Evolutionary conservation across 2,797 vertebrate genomes (phyloP), one percentile per base, ranked within the genome.

Genomic region (Hydrocynus forskahlii): DNA sequence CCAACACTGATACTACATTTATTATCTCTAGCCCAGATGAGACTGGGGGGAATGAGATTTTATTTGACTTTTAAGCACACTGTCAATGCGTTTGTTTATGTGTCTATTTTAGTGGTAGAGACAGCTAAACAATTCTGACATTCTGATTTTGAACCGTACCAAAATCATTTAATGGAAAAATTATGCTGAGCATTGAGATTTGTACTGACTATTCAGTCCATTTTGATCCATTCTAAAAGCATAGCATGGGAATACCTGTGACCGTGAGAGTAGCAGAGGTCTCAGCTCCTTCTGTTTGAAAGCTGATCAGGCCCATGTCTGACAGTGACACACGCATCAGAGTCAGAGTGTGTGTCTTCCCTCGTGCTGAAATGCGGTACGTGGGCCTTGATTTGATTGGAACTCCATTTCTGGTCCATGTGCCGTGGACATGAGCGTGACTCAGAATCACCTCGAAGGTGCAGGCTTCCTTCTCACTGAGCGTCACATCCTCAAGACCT

Each of bases 401-500:
- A 13, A 95, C 69, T 0, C 96, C 96, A 0, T 98, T 95, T 57
- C 92, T 95, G 62, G 88, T 93, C 97, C 97, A 99, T 57, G 79
- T 85, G 0, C 96, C 96, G 78, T 96, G 95, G 48, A 99, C 93
- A 0, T 94, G 95, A 10, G 95, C 91, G 0, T 97, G 93, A 0
- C 96, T 98, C 75, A 99, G 91, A 59, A 94, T 94, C 86, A 97
- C 95, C 82, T 97, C 95, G 0, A 99, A 96, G 48, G 93, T 93
- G 86, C 90, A 94, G 0, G 90, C 90, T 25, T 96, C 95, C 50
- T 95, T 96, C 88, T 99, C 98, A 1, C 84, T 87, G 10, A 94
- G 92, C 76, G 95, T 87, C 38, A 94, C 74, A 0, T 95, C 89
- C 78, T 96, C 93, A 76, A 99, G 90, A 12, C 95, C 96, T 85